A percentile compares a stretch with the other conserved stretches of the same genome.
These are phyloP conservation scores for Drosophila formosana DNA, from an alignment of 2,888 invertebrate genomes.

Conservation along the genomic window DNA sequence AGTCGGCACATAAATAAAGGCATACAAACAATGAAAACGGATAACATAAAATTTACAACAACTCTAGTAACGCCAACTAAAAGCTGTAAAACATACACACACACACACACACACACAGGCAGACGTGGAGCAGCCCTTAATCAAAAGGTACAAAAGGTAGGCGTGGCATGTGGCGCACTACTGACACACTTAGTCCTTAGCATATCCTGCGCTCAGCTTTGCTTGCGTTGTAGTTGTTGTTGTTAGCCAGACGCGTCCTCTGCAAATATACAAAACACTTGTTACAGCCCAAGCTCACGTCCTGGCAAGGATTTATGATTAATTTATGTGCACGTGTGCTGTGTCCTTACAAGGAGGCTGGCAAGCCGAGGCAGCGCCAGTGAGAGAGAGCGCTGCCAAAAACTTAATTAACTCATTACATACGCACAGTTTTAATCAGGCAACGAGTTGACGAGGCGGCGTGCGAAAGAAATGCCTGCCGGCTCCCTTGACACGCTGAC, in stretches of 20 bases:
- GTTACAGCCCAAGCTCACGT: constrained; percentile 49
- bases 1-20: constrained; percentile 69
- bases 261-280: constrained; percentile 77
- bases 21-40: constrained; percentile 77
- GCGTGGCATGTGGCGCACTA: constrained; percentile 60
- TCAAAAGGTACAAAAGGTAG: constrained; percentile 63
- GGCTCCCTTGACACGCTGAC: constrained; percentile 54
- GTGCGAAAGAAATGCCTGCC: constrained; percentile 44
- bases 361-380: background rate
- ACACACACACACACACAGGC: constrained; percentile 14
- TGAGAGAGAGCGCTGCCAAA: constrained; percentile 65
- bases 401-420: constrained; percentile 84
- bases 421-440: constrained; percentile 76
- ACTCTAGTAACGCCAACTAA: constrained; percentile 50
- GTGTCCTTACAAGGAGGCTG: constrained; percentile 20
- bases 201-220: constrained; percentile 13
- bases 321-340: constrained; percentile 75
- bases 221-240: constrained; percentile 11
- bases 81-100: constrained; percentile 52
- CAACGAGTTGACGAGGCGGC: constrained; percentile 58
- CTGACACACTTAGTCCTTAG: constrained; percentile 65
- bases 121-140: constrained; percentile 59
- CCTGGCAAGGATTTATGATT: constrained; percentile 77
- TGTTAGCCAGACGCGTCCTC: constrained; percentile 60
- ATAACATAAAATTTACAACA: constrained; percentile 80